These are phyloP conservation scores for Trinectes maculatus DNA, from an alignment of 2,113 vertebrate species.

Conservation along the genomic window DNA sequence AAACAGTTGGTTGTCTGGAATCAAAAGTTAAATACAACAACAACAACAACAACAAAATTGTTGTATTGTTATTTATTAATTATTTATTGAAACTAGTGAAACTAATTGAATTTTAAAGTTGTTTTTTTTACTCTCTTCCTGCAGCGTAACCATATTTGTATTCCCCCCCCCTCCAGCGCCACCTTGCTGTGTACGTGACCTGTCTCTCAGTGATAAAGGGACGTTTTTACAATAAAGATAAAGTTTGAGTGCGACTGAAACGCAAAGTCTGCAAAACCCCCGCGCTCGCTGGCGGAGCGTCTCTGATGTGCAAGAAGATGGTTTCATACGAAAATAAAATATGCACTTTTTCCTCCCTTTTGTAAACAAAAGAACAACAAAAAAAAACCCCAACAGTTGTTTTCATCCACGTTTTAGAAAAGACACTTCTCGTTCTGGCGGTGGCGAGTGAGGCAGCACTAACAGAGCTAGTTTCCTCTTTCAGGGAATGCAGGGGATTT, in stretches of 20 bases:
- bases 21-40: too few relatives aligned
- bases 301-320: neutral
- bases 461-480: slow-evolving; percentile 38
- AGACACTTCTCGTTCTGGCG: slow-evolving; percentile 17
- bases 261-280: neutral
- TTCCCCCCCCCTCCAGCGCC: too few relatives aligned
- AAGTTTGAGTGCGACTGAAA: slow-evolving; percentile 5
- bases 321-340: slow-evolving; percentile 1
- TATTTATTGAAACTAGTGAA: too few relatives aligned
- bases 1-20: too few relatives aligned
- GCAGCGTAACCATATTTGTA: neutral
- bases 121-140: neutral
- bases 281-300: slow-evolving; percentile 7
- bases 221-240: slow-evolving; percentile 21
- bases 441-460: neutral
- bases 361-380: neutral
- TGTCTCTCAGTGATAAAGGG: neutral
- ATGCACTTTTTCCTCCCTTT: slow-evolving; percentile 1
- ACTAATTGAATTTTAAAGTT: too few relatives aligned
- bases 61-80: too few relatives aligned
- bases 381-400: slow-evolving; percentile 4
- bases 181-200: neutral
- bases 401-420: slow-evolving; percentile 1
- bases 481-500: slow-evolving; percentile 38
- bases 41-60: too few relatives aligned